Evolutionary conservation across 2,888 invertebrate genomes (phyloP), one percentile per base, ranked within the genome.

Genomic region (Teleiodes luculella): DNA sequence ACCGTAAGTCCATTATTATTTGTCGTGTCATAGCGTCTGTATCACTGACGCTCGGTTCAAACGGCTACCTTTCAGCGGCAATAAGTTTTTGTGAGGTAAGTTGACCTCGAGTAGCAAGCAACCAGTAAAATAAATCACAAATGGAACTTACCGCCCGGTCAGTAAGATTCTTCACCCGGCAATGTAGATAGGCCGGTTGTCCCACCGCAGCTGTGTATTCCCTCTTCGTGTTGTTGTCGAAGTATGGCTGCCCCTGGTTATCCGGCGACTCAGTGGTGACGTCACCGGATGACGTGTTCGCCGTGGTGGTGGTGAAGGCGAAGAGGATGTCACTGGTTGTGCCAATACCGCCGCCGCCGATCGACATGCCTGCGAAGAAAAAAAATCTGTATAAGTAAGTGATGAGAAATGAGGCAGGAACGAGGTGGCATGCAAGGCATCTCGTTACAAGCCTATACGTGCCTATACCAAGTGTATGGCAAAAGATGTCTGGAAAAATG

Each of bases 131-230:
- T 24, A 24, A 24, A 6, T 24, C 24, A 24, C n/a, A n/a, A n/a
- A n/a, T n/a, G n/a, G 7, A 59, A 93, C 95, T 94, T 90, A 96
- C 96, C 80, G 96, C 96, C 84, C 96, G 90, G 83, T 96, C 96
- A 54, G 95, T 95, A 67, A 96, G 91, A 86, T 95, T 96, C 73
- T 95, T 92, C 61, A 96, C 96, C 60, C 95, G 91, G 79, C 96
- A 96, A 79, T 96, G 95, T 56, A 96, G 90, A 74, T 95, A 93
- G 24, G 96, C 96, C 14, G 95, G 94, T 78, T 96, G 96, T 24
- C 96, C 96, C 39, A 96, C 96, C 2, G 96, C 96, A 11, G 95
- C 95, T 24, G 95, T 95, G 72, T 95, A 93, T 74, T 96, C 96
- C 41, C 95, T 91, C 69, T 93, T 92, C 13, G 95, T 95, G 55